Percentiles rank a stretch among this genome's conserved stretches.
These are phyloP conservation scores for Catamblyrhynchus diadema DNA, from an alignment of 2,797 vertebrate species.

Conservation along the genomic window DNA sequence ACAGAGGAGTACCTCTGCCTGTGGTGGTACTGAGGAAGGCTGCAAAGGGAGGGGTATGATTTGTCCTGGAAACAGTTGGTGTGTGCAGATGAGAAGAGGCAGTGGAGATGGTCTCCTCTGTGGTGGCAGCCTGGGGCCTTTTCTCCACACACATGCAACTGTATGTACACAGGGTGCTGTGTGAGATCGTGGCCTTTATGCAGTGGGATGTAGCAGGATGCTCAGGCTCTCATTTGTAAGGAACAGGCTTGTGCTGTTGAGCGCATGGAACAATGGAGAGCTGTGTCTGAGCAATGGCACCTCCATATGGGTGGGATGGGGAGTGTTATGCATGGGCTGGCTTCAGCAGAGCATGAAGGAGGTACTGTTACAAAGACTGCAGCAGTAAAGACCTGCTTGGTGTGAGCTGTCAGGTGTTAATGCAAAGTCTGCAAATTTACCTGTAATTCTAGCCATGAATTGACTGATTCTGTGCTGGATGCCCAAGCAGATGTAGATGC, in stretches of 20 bases:
- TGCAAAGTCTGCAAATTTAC: background rate
- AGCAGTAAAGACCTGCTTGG: background rate
- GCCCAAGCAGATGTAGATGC: background rate
- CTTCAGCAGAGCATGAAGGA: background rate
- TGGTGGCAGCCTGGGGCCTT: background rate
- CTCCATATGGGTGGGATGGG: background rate
- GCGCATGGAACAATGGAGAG: background rate
- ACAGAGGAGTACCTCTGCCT: background rate
- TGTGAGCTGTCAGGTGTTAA: background rate
- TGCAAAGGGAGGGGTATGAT: background rate
- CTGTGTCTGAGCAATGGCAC: background rate
- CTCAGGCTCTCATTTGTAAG: background rate
- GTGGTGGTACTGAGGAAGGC: background rate
- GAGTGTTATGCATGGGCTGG: background rate
- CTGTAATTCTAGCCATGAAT: background rate
- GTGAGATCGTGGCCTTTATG: background rate
- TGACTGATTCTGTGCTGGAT: background rate
- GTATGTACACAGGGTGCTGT: rapidly evolving
- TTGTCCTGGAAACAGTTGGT: background rate
- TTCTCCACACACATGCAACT: background rate
- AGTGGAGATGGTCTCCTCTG: background rate
- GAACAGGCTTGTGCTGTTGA: background rate
- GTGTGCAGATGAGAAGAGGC: background rate
- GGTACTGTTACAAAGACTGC: background rate
- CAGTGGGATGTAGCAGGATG: background rate